phyloP scores from a whole-genome alignment of 2,888 invertebrate species.

The Acanthosepion pharaonis region DNA sequence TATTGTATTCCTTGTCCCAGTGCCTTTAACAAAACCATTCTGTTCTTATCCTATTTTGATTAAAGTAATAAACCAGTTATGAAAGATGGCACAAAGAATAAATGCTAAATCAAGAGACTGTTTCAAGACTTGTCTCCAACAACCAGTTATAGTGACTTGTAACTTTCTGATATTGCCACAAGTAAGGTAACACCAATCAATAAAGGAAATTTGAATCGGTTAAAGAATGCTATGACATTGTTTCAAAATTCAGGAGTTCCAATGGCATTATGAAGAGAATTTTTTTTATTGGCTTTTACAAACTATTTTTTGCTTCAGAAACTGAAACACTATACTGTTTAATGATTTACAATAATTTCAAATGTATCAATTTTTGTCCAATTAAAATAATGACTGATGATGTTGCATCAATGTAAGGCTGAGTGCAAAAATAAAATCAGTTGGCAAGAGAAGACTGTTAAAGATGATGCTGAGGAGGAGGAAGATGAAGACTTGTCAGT shows the following conservation, averaged over 20 bases:
- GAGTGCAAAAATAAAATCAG: neutral
- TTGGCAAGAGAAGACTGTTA: neutral
- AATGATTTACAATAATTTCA: constrained; percentile 6
- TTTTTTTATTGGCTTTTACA: neutral
- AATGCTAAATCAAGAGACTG: too few relatives aligned
- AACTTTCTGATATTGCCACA: neutral
- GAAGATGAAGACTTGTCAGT: neutral
- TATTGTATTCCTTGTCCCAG: too few relatives aligned
- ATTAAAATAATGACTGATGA: constrained; percentile 9
- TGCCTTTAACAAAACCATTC: too few relatives aligned
- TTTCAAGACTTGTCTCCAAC: too few relatives aligned
- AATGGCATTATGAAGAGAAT: neutral
- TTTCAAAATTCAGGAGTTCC: neutral
- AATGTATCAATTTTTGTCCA: constrained; percentile 33
- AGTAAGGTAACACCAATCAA: neutral
- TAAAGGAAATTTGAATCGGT: neutral
- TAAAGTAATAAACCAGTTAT: too few relatives aligned
- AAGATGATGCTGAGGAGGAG: neutral
- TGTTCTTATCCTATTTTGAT: too few relatives aligned
- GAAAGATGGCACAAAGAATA: too few relatives aligned
- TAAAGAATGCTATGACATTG: neutral
- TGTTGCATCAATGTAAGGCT: constrained; percentile 15
- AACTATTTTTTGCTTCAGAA: neutral
- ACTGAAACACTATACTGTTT: constrained; percentile 10
- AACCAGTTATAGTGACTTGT: too few relatives aligned